Percentiles rank a stretch among this genome's conserved stretches.
These are phyloP conservation scores for Lymantria monacha DNA, from an alignment of 2,888 invertebrate species.

Conservation along the genomic window DNA sequence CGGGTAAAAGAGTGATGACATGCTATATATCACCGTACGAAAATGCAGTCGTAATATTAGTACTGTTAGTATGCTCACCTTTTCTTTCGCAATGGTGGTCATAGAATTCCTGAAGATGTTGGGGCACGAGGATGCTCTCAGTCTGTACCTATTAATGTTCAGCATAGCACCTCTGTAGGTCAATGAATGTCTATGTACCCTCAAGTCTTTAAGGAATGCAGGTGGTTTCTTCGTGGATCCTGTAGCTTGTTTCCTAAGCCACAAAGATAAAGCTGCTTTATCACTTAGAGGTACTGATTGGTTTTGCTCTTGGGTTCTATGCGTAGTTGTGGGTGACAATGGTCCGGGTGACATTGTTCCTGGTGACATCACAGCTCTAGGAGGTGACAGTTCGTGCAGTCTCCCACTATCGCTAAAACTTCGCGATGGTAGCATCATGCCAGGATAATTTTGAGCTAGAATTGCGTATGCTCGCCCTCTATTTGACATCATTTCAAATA, in stretches of 20 bases:
- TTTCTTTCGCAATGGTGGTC: constrained; percentile 92
- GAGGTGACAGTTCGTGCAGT: constrained; percentile 66
- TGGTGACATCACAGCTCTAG: constrained; percentile 57
- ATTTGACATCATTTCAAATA: constrained; percentile 87
- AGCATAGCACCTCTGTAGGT: constrained; percentile 94
- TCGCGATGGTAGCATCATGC: constrained; percentile 86
- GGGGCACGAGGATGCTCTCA: constrained; percentile 94
- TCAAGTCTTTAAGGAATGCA: constrained; percentile 87
- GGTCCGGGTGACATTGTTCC: constrained; percentile 47
- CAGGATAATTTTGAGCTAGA: constrained; percentile 88
- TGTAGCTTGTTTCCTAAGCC: constrained; percentile 79
- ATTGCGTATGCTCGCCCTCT: constrained; percentile 87
- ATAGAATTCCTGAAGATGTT: constrained; percentile 94
- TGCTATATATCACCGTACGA: too few species aligned
- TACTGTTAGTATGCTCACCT: constrained; percentile 76
- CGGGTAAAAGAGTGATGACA: too few species aligned
- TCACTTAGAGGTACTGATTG: constrained; percentile 50
- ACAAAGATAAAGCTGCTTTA: constrained; percentile 79
- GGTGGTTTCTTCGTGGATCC: constrained; percentile 79
- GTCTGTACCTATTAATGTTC: constrained; percentile 89
- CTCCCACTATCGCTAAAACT: constrained; percentile 86
- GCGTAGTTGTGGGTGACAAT: constrained; percentile 50
- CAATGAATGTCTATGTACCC: constrained; percentile 89
- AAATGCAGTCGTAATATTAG: too few species aligned
- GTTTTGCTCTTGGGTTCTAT: constrained; percentile 34